phyloP scores from a whole-genome alignment of 2,888 invertebrate species.

The Carpatolechia fugitivella region DNA sequence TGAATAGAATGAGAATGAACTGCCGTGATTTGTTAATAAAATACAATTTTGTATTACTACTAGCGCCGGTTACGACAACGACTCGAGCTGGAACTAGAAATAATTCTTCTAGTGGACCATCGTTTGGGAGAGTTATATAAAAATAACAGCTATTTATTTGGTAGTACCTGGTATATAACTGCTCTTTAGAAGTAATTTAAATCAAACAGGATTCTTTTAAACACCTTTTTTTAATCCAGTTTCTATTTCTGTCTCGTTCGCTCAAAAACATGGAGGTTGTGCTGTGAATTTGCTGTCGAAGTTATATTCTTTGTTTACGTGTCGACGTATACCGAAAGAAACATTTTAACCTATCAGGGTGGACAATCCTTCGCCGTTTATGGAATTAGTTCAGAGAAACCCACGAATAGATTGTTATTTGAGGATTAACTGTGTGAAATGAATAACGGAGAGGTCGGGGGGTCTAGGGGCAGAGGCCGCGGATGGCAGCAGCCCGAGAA shows the following conservation, averaged over 20 bases:
- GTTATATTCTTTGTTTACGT: slow-evolving; percentile 75
- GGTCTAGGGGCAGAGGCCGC: slow-evolving; percentile 73
- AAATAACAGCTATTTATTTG: too few relatives aligned
- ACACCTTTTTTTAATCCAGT: slow-evolving; percentile 10
- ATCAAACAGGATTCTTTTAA: too few relatives aligned
- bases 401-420: slow-evolving; percentile 34
- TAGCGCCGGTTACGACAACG: too few relatives aligned
- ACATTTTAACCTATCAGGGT: slow-evolving; percentile 29
- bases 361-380: slow-evolving; percentile 42
- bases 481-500: slow-evolving; percentile 72
- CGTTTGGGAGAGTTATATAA: too few relatives aligned
- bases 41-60: too few relatives aligned
- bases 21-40: too few relatives aligned
- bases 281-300: slow-evolving; percentile 53
- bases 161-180: too few relatives aligned
- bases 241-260: slow-evolving; percentile 33
- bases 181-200: too few relatives aligned
- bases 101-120: too few relatives aligned
- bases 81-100: too few relatives aligned
- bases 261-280: slow-evolving; percentile 68
- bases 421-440: slow-evolving; percentile 53
- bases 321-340: slow-evolving; percentile 57
- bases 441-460: slow-evolving; percentile 76
- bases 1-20: too few relatives aligned
- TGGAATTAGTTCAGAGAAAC: slow-evolving; percentile 53